These are phyloP conservation scores for Apotomis turbidana DNA, from an alignment of 2,888 invertebrate species.

Conservation along the genomic window DNA sequence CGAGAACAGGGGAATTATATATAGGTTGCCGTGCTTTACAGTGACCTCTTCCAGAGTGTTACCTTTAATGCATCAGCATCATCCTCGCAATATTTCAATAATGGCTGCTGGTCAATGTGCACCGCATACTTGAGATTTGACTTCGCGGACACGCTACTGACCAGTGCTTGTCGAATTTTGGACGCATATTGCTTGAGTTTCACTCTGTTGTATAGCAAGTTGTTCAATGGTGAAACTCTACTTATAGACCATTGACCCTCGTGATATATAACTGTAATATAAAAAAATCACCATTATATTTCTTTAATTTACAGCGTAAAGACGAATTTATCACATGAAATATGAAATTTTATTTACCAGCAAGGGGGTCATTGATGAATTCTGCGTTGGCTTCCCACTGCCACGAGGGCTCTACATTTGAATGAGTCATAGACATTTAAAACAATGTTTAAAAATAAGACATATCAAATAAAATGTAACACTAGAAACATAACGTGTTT, in stretches of 20 bases:
- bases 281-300: slow-evolving; percentile 36
- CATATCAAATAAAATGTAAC: neutral
- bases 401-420: slow-evolving; percentile 38
- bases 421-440: slow-evolving; percentile 27
- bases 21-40: no score
- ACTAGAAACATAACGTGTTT: neutral
- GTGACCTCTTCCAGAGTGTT: slow-evolving; percentile 21
- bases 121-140: slow-evolving; percentile 64
- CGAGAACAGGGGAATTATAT: no score
- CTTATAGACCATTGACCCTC: slow-evolving; percentile 70
- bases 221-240: slow-evolving; percentile 71
- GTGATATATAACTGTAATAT: slow-evolving; percentile 69
- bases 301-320: neutral
- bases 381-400: slow-evolving; percentile 34
- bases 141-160: slow-evolving; percentile 57
- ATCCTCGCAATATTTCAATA: slow-evolving; percentile 68
- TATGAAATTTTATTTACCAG: slow-evolving; percentile 46
- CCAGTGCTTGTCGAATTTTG: slow-evolving; percentile 70
- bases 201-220: slow-evolving; percentile 63
- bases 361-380: slow-evolving; percentile 51
- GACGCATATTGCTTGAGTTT: slow-evolving; percentile 75
- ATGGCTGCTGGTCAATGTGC: slow-evolving; percentile 60
- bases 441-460: neutral
- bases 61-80: slow-evolving; percentile 72
- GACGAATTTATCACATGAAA: neutral